Evolutionary conservation across 2,888 invertebrate genomes (phyloP).

Genomic region (Agonum fuliginosum): DNA sequence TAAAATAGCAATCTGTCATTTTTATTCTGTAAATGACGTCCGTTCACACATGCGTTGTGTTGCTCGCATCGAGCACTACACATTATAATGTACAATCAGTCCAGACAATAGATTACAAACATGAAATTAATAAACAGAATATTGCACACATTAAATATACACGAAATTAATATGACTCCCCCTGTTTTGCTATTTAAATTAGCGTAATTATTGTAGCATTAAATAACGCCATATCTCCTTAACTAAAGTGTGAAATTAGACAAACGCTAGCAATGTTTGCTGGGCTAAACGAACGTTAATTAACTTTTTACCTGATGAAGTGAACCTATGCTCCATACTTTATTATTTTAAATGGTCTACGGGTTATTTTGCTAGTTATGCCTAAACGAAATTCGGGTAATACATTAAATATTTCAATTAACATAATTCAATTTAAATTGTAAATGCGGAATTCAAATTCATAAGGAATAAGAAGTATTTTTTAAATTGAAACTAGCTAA

Average conservation of each 20-base stretch:
- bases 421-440: too few relatives aligned
- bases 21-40: constrained; percentile 18
- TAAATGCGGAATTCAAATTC: too few relatives aligned
- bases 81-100: constrained; percentile 19
- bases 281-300: background rate
- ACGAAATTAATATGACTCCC: constrained; percentile 1
- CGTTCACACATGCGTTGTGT: background rate
- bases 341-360: background rate
- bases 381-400: background rate
- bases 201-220: constrained; percentile 23
- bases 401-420: too few relatives aligned
- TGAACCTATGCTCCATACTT: too few relatives aligned
- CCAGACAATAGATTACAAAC: constrained; percentile 20
- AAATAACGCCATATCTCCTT: constrained; percentile 26
- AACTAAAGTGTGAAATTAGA: constrained; percentile 33
- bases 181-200: constrained; percentile 28
- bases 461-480: too few relatives aligned
- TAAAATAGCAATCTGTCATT: constrained; percentile 28
- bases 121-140: constrained; percentile 31
- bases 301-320: constrained; percentile 15
- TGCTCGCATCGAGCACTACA: too few relatives aligned
- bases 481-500: too few relatives aligned
- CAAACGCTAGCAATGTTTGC: constrained; percentile 15
- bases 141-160: constrained; percentile 3
- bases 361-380: background rate